A percentile compares a stretch with the other conserved stretches of the same genome.
phyloP scores from a whole-genome alignment of 2,113 vertebrate species.

The Panthera tigris region DNA sequence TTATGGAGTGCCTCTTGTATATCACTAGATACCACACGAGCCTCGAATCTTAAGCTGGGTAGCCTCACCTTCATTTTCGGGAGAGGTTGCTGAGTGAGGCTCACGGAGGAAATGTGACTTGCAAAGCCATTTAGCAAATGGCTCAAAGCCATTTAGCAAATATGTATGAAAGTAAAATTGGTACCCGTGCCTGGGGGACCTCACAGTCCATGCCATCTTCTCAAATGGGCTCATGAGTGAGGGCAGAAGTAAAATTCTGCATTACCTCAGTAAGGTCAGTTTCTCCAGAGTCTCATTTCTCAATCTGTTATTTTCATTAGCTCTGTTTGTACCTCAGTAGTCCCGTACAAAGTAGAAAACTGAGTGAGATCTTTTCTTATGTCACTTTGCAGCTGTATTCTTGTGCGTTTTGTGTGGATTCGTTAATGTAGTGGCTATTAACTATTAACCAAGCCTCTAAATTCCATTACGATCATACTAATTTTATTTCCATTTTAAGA shows the following conservation, averaged over 20 bases:
- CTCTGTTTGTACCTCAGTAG: neutral
- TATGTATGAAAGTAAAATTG: neutral
- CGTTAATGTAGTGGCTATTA: neutral
- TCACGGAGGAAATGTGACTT: neutral
- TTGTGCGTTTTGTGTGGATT: neutral
- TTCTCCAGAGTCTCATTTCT: neutral
- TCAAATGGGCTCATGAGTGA: neutral
- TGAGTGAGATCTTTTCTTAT: neutral
- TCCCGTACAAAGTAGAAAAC: neutral
- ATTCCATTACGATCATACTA: neutral
- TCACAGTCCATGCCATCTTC: neutral
- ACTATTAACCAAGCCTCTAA: slow-evolving; percentile 10
- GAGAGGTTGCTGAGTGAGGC: neutral
- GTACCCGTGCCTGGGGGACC: neutral
- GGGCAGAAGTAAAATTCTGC: neutral
- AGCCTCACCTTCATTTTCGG: neutral
- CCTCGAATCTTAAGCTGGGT: neutral
- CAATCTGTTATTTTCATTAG: neutral
- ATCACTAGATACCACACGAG: neutral
- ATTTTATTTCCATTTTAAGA: slow-evolving; percentile 48
- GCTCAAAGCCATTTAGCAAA: neutral
- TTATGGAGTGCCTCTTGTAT: neutral
- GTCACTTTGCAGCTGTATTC: neutral
- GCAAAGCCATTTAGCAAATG: neutral
- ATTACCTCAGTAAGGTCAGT: neutral